Evolutionary conservation across 2,797 vertebrate genomes (phyloP).

Genomic region (Pseudochaenichthys georgianus): DNA sequence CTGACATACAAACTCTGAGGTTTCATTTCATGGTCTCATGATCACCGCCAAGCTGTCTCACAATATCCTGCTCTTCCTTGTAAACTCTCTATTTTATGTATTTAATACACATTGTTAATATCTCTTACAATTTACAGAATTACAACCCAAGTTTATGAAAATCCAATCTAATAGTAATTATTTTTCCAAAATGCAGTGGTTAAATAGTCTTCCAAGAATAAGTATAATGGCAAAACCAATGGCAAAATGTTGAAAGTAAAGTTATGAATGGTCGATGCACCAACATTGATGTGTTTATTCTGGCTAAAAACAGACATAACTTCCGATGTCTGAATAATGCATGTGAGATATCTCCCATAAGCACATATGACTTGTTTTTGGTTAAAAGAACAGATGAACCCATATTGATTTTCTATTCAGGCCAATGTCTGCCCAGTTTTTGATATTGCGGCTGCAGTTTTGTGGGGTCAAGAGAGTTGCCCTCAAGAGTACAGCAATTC

Average conservation of each 20-base stretch:
- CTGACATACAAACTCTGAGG: slow-evolving; percentile 32
- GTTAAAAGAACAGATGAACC: background rate
- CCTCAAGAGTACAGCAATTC: background rate
- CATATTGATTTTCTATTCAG: background rate
- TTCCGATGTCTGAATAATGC: background rate
- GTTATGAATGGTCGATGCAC: too few relatives aligned
- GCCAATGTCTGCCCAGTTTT: background rate
- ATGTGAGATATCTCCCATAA: background rate
- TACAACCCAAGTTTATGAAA: slow-evolving; percentile 1
- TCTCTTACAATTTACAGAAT: slow-evolving; percentile 9
- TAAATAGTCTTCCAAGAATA: background rate
- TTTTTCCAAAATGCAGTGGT: background rate
- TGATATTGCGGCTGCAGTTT: background rate
- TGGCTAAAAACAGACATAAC: background rate
- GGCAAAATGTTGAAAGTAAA: too few relatives aligned
- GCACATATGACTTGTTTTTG: background rate
- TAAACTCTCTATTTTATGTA: slow-evolving; percentile 7
- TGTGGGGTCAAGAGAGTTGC: background rate
- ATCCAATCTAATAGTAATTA: background rate
- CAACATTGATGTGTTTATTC: background rate
- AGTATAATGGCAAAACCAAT: background rate
- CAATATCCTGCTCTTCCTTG: slow-evolving; percentile 29
- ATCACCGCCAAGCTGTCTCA: slow-evolving; percentile 27
- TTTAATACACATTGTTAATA: background rate
- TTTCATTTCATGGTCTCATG: slow-evolving; percentile 62